These are phyloP conservation scores for Drosophila cracens DNA, from an alignment of 2,888 invertebrate species.

Conservation along the genomic window DNA sequence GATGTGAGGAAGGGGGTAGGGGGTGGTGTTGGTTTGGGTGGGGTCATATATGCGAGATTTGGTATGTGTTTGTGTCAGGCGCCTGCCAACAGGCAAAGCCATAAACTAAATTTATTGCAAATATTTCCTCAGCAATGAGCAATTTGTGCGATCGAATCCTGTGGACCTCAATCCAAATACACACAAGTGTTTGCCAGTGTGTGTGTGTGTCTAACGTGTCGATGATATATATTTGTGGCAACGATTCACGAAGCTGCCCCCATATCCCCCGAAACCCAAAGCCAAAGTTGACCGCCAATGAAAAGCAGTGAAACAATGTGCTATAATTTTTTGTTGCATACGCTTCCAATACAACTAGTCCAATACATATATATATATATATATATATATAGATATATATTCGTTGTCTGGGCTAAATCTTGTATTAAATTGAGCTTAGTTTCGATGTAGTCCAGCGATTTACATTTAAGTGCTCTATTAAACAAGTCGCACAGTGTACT, in stretches of 20 bases:
- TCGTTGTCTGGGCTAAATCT: not conserved
- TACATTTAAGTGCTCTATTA: constrained; percentile 29
- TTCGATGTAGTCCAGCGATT: constrained; percentile 2
- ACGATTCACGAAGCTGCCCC: constrained; percentile 44
- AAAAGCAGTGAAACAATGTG: constrained; percentile 32
- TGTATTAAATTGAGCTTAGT: constrained; percentile 2
- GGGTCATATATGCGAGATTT: constrained; percentile 1
- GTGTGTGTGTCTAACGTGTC: constrained; percentile 67
- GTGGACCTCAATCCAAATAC: constrained; percentile 44
- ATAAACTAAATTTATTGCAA: constrained; percentile 84
- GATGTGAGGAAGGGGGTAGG: constrained; percentile 1
- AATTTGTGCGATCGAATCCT: constrained; percentile 82
- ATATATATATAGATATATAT: not conserved
- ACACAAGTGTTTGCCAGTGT: constrained; percentile 18
- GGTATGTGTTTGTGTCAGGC: constrained; percentile 60
- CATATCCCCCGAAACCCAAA: not conserved
- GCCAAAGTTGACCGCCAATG: constrained; percentile 46
- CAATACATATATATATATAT: not conserved
- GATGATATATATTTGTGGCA: constrained; percentile 80
- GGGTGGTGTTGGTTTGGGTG: not conserved
- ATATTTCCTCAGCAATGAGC: constrained; percentile 84
- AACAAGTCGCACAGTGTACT: constrained; percentile 53
- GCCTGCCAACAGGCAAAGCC: constrained; percentile 70
- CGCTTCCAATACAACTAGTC: not conserved
- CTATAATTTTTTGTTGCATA: constrained; percentile 23